Percentiles rank a stretch among this genome's conserved stretches.
Conservation (phyloP, 2,113 vertebrate species). For the Potamarius usumacintae region DNA sequence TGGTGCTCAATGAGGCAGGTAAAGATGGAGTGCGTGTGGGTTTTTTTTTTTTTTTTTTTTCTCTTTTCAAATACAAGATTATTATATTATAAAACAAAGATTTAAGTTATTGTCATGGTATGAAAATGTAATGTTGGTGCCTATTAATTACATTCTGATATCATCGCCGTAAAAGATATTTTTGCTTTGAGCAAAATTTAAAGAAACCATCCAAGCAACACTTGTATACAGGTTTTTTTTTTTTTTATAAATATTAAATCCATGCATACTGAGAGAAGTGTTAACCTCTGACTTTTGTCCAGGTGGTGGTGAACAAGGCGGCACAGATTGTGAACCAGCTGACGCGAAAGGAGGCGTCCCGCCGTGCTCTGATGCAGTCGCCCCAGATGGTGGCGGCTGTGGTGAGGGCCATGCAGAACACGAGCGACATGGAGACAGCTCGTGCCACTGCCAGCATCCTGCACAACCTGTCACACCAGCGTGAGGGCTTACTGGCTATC, state of each 20-base stretch:
- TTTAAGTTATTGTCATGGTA: not conserved
- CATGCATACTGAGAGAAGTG: not conserved
- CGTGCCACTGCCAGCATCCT: conserved; percentile 95
- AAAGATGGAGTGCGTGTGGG: not conserved
- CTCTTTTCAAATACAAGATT: not conserved
- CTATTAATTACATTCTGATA: too few species aligned
- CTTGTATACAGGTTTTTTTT: too few species aligned
- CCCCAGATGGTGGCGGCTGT: conserved; percentile 92
- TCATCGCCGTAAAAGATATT: not conserved
- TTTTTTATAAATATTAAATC: not conserved
- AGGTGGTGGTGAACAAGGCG: conserved; percentile 93
- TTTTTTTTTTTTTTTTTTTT: not conserved
- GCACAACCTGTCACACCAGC: conserved; percentile 96
- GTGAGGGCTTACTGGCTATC: conserved; percentile 91
- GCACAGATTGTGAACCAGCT: conserved; percentile 97
- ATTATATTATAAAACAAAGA: not conserved
- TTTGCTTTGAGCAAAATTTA: not conserved
- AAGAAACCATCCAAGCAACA: not conserved
- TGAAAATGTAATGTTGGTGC: not conserved
- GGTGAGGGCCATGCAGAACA: conserved; percentile 97
- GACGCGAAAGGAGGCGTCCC: conserved; percentile 89
- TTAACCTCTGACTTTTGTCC: conserved; percentile 7
- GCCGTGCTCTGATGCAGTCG: conserved; percentile 88
- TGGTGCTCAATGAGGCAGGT: not conserved
- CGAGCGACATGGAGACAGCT: conserved; percentile 90